These are phyloP conservation scores for Seriola aureovittata DNA, from an alignment of 2,113 vertebrate genomes.

Conservation along the genomic window DNA sequence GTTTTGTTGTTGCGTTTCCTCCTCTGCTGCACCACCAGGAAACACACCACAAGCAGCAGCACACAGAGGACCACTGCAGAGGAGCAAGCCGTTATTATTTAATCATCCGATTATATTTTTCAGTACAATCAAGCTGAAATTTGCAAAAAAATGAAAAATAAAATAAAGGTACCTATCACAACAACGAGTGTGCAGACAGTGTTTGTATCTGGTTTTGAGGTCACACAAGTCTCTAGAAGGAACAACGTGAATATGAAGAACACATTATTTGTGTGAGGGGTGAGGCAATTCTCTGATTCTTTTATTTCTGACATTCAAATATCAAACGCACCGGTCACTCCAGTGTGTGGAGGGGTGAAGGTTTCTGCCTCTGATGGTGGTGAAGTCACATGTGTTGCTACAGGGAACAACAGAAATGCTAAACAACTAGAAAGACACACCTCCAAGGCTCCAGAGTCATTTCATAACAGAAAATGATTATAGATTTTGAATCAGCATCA, in stretches of 20 bases:
- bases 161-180: conserved; percentile 40
- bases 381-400: conserved; percentile 4
- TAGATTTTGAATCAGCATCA: neutral
- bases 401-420: neutral
- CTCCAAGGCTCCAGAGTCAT: neutral
- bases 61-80: conserved; percentile 71
- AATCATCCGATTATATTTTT: neutral
- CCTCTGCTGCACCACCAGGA: conserved; percentile 63
- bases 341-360: conserved; percentile 18
- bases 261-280: neutral
- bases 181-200: neutral
- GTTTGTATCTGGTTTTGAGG: neutral
- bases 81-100: neutral
- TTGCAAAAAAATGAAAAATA: neutral
- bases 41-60: conserved; percentile 65
- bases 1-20: conserved; percentile 71
- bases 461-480: too few species aligned
- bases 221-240: neutral
- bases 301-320: neutral
- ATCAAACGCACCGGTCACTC: conserved; percentile 57
- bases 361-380: neutral
- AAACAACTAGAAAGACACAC: neutral
- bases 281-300: neutral
- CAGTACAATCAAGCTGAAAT: neutral
- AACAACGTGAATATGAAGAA: neutral